Percentiles rank a stretch among this genome's conserved stretches.
These are phyloP conservation scores for Oryzias woworae DNA, from an alignment of 2,113 vertebrate genomes.

Conservation along the genomic window DNA sequence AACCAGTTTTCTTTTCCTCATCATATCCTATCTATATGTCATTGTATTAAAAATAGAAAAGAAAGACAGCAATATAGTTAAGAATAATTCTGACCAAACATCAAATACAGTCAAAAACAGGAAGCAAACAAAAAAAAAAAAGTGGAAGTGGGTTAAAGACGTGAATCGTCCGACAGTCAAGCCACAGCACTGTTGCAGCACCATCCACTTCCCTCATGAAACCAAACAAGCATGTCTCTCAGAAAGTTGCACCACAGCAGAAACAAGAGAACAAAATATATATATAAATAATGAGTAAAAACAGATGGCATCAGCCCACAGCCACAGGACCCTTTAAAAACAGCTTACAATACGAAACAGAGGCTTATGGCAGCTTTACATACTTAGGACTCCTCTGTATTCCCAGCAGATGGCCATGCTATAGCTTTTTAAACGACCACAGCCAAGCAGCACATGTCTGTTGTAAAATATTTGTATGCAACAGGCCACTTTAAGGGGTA, in stretches of 20 bases:
- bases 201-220: constrained; percentile 44
- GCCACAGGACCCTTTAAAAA: constrained; percentile 68
- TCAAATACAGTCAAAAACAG: constrained; percentile 23
- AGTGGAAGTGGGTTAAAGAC: constrained; percentile 54
- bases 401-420: constrained; percentile 63
- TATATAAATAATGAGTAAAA: constrained; percentile 71
- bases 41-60: background rate
- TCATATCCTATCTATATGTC: no score
- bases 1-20: no score
- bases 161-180: constrained; percentile 49
- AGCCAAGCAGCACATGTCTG: constrained; percentile 35
- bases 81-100: background rate
- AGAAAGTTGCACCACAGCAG: constrained; percentile 36
- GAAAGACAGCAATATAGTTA: constrained; percentile 8
- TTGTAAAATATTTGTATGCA: constrained; percentile 49
- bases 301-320: constrained; percentile 68
- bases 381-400: constrained; percentile 65
- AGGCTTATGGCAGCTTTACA: constrained; percentile 76
- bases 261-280: constrained; percentile 45
- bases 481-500: background rate
- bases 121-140: constrained; percentile 18
- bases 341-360: constrained; percentile 75
- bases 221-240: constrained; percentile 19
- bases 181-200: constrained; percentile 32
- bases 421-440: constrained; percentile 55